Evolutionary conservation across 2,113 vertebrate genomes (phyloP), one percentile per base, ranked within the genome.

Genomic region (Dissostichus mawsoni): DNA sequence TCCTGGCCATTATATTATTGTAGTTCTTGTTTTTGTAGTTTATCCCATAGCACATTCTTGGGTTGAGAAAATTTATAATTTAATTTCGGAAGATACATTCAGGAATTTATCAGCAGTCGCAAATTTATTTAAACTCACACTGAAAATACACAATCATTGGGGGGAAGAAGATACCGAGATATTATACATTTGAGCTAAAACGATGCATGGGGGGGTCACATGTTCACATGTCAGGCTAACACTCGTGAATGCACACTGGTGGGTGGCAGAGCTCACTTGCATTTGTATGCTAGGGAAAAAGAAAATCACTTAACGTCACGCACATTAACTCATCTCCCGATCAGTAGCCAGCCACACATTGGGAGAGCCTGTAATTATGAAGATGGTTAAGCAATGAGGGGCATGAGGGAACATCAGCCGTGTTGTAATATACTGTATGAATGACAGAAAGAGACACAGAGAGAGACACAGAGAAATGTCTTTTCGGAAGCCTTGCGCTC

Each of bases 281-380:
- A 80, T 81, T 87, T 70, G 56, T 70, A 63, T 10, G 4, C 56
- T 6, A 25, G 10, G 1, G 33, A 63, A 66, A 86, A 83, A 64
- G 9, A 79, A 83, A 82, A 59, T 80, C 67, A 74, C 68, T 84
- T 91, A 84, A 72, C 47, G 75, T 78, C 72, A 87, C 11, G 16
- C 66, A 59, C 72, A 78, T 86, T 75, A 88, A 73, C 51, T 71
- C 29, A 78, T 89, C 69, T 79, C 66, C 47, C 73, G 80, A 80
- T 87, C 82, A 89, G 78, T 88, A 67, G 70, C 52, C 82, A 83
- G 47, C 65, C 68, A 14, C 71, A 76, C 70, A 25, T 74, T 69
- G 81, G 76, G 76, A 80, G 69, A 88, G 63, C 47, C 56, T 81
- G 66, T 86, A 88, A 91, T 87, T 87, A 91, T 77, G 69, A 76